Evolutionary conservation across 2,113 vertebrate species (phyloP), one percentile per base, ranked within the genome.

Genomic region (Clarias batrachus): DNA sequence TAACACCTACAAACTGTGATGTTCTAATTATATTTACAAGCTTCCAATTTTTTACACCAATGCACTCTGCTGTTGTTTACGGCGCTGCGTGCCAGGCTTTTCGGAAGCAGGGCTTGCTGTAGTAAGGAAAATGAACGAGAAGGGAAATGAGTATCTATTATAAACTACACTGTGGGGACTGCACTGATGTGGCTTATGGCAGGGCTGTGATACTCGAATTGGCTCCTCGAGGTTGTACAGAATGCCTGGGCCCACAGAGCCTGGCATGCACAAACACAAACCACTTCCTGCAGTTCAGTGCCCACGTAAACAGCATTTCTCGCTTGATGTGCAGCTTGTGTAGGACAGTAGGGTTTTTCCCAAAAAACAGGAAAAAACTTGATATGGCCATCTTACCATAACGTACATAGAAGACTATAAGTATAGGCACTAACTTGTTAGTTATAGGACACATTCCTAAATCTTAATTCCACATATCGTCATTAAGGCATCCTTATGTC

Each of bases 101-200:
- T 85, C 76, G 66, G 60, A 17, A 82, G 66, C 63, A 48, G 59
- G 56, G 82, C 77, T 33, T 33, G 70, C n/a, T 68, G 85, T 57
- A 65, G 17, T 68, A 59, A 80, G 17, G 59, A 57, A 59, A 59
- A n/a, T 54, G 78, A 63, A 48, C 14, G 30, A 80, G 33, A 66
- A n/a, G 54, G 78, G 37, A 62, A 52, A 79, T 65, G 74, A 56
- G 73, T 30, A 73, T 85, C 68, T 88, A 93, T 93, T 92, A 90
- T 85, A 88, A 93, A 93, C 89, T 92, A 85, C 88, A 91, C 48
- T 87, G 85, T 84, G 87, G 89, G 89, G 86, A 77, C 88, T 56
- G 83, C 37, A 90, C 80, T 91, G 91, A 92, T 92, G 92, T 94
- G 92, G 93, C 87, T 89, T 91, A 87, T 85, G 83, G 85, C 86